A percentile compares a stretch with the other conserved stretches of the same genome.
Evolutionary conservation across 2,797 vertebrate genomes (phyloP).

Genomic region (Schizopygopsis pylzovi): DNA sequence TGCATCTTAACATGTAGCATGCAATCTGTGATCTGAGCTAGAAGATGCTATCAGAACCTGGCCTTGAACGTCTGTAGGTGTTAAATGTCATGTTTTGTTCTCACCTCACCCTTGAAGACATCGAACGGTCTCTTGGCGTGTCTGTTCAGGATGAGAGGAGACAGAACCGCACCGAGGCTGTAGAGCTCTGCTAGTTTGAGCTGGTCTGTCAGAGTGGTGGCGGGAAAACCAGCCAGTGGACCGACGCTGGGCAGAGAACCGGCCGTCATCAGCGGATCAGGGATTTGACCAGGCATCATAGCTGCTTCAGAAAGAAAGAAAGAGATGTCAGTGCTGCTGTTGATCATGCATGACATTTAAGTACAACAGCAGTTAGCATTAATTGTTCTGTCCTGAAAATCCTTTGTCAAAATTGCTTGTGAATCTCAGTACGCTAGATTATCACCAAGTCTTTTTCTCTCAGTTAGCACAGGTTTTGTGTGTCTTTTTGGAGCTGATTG

Average conservation of each 20-base stretch:
- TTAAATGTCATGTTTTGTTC: background rate
- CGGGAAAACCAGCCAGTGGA: constrained; percentile 86
- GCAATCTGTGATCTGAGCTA: background rate
- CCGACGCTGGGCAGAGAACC: constrained; percentile 88
- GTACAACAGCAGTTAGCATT: background rate
- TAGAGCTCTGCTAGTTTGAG: constrained; percentile 90
- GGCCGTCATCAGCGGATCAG: constrained; percentile 90
- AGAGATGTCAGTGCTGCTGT: background rate
- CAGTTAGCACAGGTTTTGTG: background rate
- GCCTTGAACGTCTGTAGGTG: background rate
- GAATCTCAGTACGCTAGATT: background rate
- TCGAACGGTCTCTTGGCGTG: constrained; percentile 86
- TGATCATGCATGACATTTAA: background rate
- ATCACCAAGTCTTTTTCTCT: background rate
- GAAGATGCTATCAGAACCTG: background rate
- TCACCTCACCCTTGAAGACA: constrained; percentile 89
- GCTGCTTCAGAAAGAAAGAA: constrained; percentile 69
- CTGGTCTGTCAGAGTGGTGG: constrained; percentile 89
- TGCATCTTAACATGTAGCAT: background rate
- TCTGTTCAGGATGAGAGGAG: constrained; percentile 88
- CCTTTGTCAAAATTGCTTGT: background rate
- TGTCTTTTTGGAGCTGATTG: background rate
- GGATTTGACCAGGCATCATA: constrained; percentile 98
- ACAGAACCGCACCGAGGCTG: constrained; percentile 88
- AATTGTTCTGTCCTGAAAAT: background rate